These are phyloP conservation scores for Allobates femoralis DNA, from an alignment of 2,797 vertebrate species.

Conservation along the genomic window DNA sequence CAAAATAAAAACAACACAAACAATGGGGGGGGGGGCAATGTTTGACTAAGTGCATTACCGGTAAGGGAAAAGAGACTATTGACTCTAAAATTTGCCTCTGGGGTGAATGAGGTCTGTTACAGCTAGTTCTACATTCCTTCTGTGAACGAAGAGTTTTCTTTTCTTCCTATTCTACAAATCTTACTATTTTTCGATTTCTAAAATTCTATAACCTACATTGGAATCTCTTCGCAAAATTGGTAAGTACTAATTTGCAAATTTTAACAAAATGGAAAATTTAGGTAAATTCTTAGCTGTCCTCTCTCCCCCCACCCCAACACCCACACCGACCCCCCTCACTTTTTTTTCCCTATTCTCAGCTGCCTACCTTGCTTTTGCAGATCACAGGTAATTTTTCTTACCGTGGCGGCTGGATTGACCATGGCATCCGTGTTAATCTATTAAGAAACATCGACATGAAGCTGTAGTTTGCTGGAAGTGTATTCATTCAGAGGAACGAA, in stretches of 20 bases:
- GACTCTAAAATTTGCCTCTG: constrained; percentile 65
- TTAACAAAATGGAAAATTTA: not conserved
- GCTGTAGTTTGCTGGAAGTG: constrained; percentile 76
- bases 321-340: not conserved
- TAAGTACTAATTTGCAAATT: not conserved
- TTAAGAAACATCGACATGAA: constrained; percentile 82
- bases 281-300: not conserved
- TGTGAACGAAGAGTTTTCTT: constrained; percentile 60
- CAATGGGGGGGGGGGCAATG: constrained; percentile 43
- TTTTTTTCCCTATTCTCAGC: constrained; percentile 53
- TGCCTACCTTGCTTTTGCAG: constrained; percentile 3
- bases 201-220: not conserved
- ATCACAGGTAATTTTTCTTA: constrained; percentile 71
- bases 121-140: constrained; percentile 54
- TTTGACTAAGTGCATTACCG: constrained; percentile 27
- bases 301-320: not conserved
- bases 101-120: constrained; percentile 55
- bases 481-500: constrained; percentile 77
- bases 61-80: constrained; percentile 60
- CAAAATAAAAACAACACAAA: constrained; percentile 22
- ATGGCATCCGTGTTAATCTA: constrained; percentile 82
- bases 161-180: not conserved
- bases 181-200: no score
- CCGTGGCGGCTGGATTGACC: constrained; percentile 82
- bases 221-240: not conserved